A percentile compares a stretch with the other conserved stretches of the same genome.
Conservation (phyloP, 2,888 invertebrate species). For the Drosophila fungiperda region DNA sequence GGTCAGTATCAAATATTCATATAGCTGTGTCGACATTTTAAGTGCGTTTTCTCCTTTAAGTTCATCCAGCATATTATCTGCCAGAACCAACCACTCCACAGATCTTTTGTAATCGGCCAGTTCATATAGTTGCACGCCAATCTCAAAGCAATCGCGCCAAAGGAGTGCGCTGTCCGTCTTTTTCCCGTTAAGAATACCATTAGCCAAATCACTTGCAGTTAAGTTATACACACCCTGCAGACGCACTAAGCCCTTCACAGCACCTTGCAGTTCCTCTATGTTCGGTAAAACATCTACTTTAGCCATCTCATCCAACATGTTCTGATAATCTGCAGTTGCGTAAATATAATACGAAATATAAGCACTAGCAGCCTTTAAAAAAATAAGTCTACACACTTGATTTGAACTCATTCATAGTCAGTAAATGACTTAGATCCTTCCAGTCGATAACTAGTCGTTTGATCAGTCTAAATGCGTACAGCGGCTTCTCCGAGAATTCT, state of each 20-base stretch:
- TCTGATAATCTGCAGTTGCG: conserved; percentile 63
- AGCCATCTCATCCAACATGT: conserved; percentile 24
- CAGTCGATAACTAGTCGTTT: conserved; percentile 96
- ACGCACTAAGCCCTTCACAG: conserved; percentile 94
- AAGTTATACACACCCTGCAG: conserved; percentile 96
- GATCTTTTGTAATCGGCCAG: conserved; percentile 34
- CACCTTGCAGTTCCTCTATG: conserved; percentile 95
- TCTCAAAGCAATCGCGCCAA: conserved; percentile 70
- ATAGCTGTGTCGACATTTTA: conserved; percentile 35
- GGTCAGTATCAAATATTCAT: conserved; percentile 31
- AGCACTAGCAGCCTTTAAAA: too few species aligned
- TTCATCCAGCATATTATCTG: conserved; percentile 27
- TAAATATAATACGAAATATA: neutral
- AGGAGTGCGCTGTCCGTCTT: conserved; percentile 86
- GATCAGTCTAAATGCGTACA: conserved; percentile 95
- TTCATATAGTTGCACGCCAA: conserved; percentile 69
- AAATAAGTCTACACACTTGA: neutral
- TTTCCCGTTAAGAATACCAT: conserved; percentile 92
- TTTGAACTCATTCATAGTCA: conserved; percentile 87
- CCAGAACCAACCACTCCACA: conserved; percentile 58
- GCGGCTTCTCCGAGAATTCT: conserved; percentile 93
- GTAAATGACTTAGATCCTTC: conserved; percentile 88
- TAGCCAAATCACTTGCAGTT: conserved; percentile 91
- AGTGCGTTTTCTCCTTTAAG: neutral
- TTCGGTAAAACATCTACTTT: conserved; percentile 86